These are phyloP conservation scores for Latrodectus elegans DNA, from an alignment of 2,888 invertebrate genomes.

Conservation along the genomic window DNA sequence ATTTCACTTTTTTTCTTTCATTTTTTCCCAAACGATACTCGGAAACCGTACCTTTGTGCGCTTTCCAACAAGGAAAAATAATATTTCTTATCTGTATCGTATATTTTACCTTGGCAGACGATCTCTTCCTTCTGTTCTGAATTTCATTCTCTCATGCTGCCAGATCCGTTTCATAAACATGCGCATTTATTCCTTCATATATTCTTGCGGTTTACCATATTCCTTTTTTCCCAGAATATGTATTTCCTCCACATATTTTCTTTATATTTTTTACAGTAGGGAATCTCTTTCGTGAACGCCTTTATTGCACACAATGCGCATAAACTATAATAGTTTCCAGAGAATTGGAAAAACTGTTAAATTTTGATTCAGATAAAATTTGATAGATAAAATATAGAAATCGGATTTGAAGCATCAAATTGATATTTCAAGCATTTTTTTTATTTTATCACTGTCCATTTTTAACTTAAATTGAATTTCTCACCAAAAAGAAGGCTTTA, in stretches of 20 bases:
- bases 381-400: not conserved
- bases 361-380: not conserved
- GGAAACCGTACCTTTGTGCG: slow-evolving; percentile 36
- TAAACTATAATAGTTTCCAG: too few species aligned
- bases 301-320: too few species aligned
- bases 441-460: too few species aligned
- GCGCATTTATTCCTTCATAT: slow-evolving; percentile 66
- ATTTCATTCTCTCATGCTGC: slow-evolving; percentile 56
- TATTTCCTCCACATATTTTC: slow-evolving; percentile 21
- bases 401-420: too few species aligned
- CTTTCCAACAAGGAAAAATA: slow-evolving; percentile 44
- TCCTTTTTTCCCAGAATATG: slow-evolving; percentile 34
- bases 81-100: slow-evolving; percentile 36
- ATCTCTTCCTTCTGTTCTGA: slow-evolving; percentile 56
- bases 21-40: slow-evolving; percentile 20
- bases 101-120: slow-evolving; percentile 54
- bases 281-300: not conserved
- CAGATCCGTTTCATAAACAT: slow-evolving; percentile 67
- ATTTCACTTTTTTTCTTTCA: slow-evolving; percentile 16
- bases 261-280: slow-evolving; percentile 4
- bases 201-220: slow-evolving; percentile 55
- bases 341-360: not conserved
- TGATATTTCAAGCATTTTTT: too few species aligned
- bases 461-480: too few species aligned
- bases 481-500: too few species aligned